Evolutionary conservation across 2,797 vertebrate genomes (phyloP).

Genomic region (Macroramphosus scolopax): DNA sequence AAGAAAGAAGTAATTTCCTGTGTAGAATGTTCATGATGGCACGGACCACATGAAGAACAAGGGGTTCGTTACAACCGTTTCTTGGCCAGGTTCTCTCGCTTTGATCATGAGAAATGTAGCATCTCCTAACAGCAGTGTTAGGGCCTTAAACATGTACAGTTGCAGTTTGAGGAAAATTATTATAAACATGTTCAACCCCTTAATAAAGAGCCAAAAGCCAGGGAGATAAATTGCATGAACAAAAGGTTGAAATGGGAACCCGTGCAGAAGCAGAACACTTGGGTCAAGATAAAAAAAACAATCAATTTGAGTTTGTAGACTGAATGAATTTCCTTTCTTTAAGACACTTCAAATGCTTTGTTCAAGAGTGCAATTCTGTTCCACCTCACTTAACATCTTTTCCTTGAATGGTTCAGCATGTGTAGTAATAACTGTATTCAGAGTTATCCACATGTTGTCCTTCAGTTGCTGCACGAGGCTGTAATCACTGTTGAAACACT

Average conservation of each 20-base stretch:
- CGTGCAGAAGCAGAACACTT: conserved; percentile 4
- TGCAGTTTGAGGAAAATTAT: conserved; percentile 47
- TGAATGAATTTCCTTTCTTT: neutral
- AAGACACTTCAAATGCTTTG: neutral
- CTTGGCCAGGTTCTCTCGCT: too few species aligned
- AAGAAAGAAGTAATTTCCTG: conserved; percentile 53
- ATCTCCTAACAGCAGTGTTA: conserved; percentile 8
- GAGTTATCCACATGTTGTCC: conserved; percentile 24
- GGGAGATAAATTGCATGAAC: conserved; percentile 34
- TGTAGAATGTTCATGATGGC: conserved; percentile 44
- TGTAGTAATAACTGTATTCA: too few species aligned
- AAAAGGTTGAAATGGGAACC: conserved; percentile 27
- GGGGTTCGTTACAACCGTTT: conserved; percentile 28
- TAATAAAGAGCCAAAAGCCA: conserved; percentile 41
- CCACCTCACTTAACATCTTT: neutral
- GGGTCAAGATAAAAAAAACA: conserved; percentile 1
- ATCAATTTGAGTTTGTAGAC: neutral
- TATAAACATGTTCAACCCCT: conserved; percentile 43
- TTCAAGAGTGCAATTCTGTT: conserved; percentile 5
- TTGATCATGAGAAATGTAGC: conserved; percentile 41
- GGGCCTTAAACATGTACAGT: conserved; percentile 12
- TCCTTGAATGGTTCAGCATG: neutral
- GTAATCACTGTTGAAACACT: conserved; percentile 69
- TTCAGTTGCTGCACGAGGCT: conserved; percentile 25
- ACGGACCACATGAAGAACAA: conserved; percentile 41